Conservation (phyloP, 2,113 vertebrate species). For the Monarcha castaneiventris region DNA sequence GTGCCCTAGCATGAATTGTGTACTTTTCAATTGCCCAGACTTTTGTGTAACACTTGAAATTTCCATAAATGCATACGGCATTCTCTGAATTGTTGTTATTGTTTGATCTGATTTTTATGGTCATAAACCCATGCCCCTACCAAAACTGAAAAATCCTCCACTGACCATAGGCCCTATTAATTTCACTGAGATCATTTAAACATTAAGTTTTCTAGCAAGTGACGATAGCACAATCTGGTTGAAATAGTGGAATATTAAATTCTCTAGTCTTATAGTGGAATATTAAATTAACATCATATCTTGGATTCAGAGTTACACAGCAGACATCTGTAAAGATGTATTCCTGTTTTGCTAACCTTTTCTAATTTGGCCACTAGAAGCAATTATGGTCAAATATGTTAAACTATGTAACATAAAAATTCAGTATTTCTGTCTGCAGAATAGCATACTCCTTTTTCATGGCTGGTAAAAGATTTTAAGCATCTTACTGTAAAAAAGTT, state of each 20-base stretch:
- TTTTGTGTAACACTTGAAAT: not conserved
- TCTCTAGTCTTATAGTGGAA: not conserved
- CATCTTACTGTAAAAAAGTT: not conserved
- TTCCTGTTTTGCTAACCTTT: slow-evolving; percentile 13
- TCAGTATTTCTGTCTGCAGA: not conserved
- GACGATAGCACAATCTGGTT: not conserved
- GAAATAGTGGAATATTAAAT: not conserved
- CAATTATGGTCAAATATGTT: not conserved
- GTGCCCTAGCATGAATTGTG: not conserved
- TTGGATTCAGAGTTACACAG: slow-evolving; percentile 10
- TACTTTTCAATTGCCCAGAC: not conserved
- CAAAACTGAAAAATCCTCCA: not conserved
- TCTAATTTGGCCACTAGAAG: slow-evolving; percentile 24
- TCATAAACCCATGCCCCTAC: not conserved
- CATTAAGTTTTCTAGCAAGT: not conserved
- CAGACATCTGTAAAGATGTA: not conserved
- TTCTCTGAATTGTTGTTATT: not conserved
- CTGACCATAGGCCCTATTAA: not conserved
- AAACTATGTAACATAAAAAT: not conserved
- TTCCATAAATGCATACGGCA: not conserved
- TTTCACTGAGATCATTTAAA: slow-evolving; percentile 5
- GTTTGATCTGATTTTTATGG: not conserved
- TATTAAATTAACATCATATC: not conserved
- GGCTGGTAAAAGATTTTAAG: not conserved
- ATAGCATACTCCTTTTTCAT: not conserved